Base-by-base conservation (phyloP, 1,140 invertebrate genomes). In the Lepidotrigona ventralis region DNA sequence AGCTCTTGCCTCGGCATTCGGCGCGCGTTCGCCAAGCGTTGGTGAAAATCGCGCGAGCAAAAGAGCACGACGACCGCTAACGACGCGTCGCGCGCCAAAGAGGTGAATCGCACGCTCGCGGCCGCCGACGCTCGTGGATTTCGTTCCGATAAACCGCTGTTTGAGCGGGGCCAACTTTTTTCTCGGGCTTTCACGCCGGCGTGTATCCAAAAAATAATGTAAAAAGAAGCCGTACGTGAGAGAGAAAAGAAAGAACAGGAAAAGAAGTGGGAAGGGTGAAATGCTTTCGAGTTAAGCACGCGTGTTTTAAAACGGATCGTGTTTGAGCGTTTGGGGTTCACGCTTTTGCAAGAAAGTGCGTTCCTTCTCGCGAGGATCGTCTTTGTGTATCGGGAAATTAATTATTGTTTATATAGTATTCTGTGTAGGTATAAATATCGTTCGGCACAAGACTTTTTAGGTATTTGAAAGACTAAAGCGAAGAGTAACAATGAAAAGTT, bases 11-110 rank as follows among this genome's bases (percentile, higher is more conserved):
- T n/a, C n/a, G n/a, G n/a, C 33, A 63, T 76, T 76, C 56, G 11
- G 9, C 9, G 17, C 73, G 73, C 58, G 73, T 26, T 39, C 39
- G 39, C 6, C 33, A 14, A 26, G 15, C 21, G 23, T 63, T 26
- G 58, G 23, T 6, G 11, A 75, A 46, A 26, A 63, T 46, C 33
- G 33, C 58, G 56, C 17, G 29, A 60, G 73, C 29, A n/a, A 56
- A 75, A 60, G n/a, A 26, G 56, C 73, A 8, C 39, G 39, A 46
- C 6, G 23, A 17, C 12, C 33, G 63, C 29, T 64, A 64, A 76
- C 73, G 73, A 76, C 33, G 73, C 17, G 39, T 46, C 29, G 73
- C 73, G 73, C 33, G 12, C 56, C n/a, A 75, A 75, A 75, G 29
- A 3, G 12, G 9, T 46, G 46, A 60, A 33, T 75, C 29, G 73